Base-by-base conservation (phyloP, 2,113 vertebrate genomes). In the Columbina picui region DNA sequence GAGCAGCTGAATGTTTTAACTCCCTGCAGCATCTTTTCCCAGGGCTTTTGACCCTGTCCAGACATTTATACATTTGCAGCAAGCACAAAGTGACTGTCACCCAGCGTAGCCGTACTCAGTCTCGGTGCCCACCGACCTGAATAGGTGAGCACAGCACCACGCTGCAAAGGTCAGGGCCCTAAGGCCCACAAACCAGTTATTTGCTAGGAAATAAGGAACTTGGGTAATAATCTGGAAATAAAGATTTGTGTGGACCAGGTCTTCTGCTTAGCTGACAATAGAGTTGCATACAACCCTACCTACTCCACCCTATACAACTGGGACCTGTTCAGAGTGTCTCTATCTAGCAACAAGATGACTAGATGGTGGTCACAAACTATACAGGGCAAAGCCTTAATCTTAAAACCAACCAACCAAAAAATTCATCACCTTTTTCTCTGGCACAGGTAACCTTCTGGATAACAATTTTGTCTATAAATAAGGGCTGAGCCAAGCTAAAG, bases 301-400 rank as follows among this genome's bases (percentile, higher is more conserved):
- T 13, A 22, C 3, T 3, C 14, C 15, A 39, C 2, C 2, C 7
- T 52, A 3, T 7, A 1, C 15, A 67, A 61, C 8, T 17, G 15
- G 18, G 75, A 83, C 18, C 23, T 53, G 22, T 4, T 68, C 34
- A 83, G 19, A 84, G 79, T 10, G 5, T 7, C 9, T 55, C 56
- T 41, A 4, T 27, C n/a, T 36, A 59, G 83, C 57, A 85, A 59
- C 5, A 64, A 20, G 84, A 60, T 14, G 36, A 71, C 12, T 15
- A 56, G 5, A 69, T 86, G 15, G 41, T 22, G 6, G 10, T 30
- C n/a, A 73, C 19, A 77, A 78, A 73, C 38, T 53, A 34, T 3
- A 30, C 14, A 83, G 14, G 14, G 14, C 67, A 71, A 75, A 67
- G 15, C 23, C 15, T 47, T 43, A 47, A 50, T 30, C 26, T 38